Conservation (phyloP, 2,113 vertebrate species). For the Bettongia penicillata region DNA sequence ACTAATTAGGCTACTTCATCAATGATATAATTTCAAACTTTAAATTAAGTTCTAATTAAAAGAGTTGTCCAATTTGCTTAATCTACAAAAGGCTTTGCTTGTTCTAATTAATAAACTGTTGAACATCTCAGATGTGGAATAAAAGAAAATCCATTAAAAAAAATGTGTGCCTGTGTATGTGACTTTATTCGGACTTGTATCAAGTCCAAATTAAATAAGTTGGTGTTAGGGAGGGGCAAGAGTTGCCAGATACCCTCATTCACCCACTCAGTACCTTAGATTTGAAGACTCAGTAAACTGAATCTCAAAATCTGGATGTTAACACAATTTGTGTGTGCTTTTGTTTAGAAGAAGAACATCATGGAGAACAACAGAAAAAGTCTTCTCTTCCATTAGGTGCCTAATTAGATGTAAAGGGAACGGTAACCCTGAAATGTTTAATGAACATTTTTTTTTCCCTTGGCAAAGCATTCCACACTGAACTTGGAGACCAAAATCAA, state of each 20-base stretch:
- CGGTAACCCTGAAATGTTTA: constrained; percentile 71
- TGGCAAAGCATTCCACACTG: constrained; percentile 63
- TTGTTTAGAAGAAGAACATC: constrained; percentile 61
- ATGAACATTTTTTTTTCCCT: constrained; percentile 48
- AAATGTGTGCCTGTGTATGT: constrained; percentile 60
- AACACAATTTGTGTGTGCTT: constrained; percentile 44
- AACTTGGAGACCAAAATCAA: constrained; percentile 78
- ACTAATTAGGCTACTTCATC: constrained; percentile 93
- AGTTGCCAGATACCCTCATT: neutral
- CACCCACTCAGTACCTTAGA: neutral
- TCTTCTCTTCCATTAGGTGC: constrained; percentile 76
- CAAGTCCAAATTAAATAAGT: constrained; percentile 7
- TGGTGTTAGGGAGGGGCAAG: constrained; percentile 7
- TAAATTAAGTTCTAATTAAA: constrained; percentile 96
- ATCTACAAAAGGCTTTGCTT: constrained; percentile 88
- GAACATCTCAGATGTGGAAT: constrained; percentile 82
- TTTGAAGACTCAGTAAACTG: constrained; percentile 5
- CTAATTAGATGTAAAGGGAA: constrained; percentile 76
- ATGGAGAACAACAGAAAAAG: constrained; percentile 55
- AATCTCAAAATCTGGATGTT: constrained; percentile 18
- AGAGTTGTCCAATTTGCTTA: constrained; percentile 92
- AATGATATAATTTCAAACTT: constrained; percentile 94
- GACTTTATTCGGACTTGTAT: constrained; percentile 34
- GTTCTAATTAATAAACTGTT: constrained; percentile 88
- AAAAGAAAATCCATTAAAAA: constrained; percentile 70